Evolutionary conservation across 2,797 vertebrate species (phyloP), one percentile per base, ranked within the genome.

Genomic region (Synanceia verrucosa): DNA sequence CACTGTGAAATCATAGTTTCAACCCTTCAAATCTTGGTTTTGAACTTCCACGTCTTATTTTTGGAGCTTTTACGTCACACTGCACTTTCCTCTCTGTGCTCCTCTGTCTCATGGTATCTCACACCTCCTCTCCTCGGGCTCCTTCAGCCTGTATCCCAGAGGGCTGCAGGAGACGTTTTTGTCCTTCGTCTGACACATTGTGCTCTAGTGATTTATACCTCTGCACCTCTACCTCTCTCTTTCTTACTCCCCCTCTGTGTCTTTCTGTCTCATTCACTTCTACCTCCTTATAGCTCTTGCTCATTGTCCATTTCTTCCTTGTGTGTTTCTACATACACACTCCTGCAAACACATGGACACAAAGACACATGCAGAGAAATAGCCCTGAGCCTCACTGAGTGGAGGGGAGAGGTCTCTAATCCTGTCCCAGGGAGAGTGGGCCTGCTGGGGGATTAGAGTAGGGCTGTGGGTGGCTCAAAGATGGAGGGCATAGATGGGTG

Each of bases 171-270:
- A 87, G 84, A 89, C 71, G 67, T 88, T 91, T 88, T 86, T 83
- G 88, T 88, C 86, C 88, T 90, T 85, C 76, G 41, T 81, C 80
- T 87, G 91, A 90, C 91, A 90, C 68, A 70, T 83, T 76, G 78
- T 64, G 70, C 83, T 76, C 65, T 26, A 43, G 81, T 90, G 89
- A 92, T 92, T 90, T 90, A 91, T 91, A 88, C 78, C 75, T 72
- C 76, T 83, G 81, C 81, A 86, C 78, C 75, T 85, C 65, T 57
- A 41, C 71, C 74, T 77, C 36, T 66, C 63, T 72, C 62, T 62
- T 24, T 75, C 65, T 65, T 52, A 75, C 52, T 69, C 57, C 53
- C 29, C 59, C 68, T 75, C 57, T 51, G 47, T 67, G 57, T 79
- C 75, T 84, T 36, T 81, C 75, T 74, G 72, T 85, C 76, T 74